Conservation (phyloP, 2,113 vertebrate genomes). For the Trematomus loennbergii region DNA sequence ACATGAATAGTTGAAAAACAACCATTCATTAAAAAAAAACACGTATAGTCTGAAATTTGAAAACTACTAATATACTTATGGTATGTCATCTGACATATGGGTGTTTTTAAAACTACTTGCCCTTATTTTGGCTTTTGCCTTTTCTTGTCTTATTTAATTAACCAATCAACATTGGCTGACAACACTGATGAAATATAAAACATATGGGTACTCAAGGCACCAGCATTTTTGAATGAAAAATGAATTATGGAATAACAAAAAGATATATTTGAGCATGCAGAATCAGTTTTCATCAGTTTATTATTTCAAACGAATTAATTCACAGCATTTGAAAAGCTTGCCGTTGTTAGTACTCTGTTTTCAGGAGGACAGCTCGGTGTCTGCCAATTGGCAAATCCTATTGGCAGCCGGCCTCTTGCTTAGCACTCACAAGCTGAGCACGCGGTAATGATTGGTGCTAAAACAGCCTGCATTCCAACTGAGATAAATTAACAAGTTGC, state of each 20-base stretch:
- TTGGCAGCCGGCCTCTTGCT: neutral
- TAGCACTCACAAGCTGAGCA: neutral
- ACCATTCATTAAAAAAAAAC: neutral
- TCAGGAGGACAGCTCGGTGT: neutral
- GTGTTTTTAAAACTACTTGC: neutral
- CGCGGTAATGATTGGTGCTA: neutral
- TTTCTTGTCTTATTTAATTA: neutral
- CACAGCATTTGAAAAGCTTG: neutral
- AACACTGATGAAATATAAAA: neutral
- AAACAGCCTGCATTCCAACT: neutral
- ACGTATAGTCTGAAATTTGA: neutral
- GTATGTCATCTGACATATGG: too few relatives aligned
- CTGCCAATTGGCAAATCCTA: neutral
- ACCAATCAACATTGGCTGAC: neutral
- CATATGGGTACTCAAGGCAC: neutral
- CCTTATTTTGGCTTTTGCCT: neutral
- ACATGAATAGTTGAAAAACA: neutral
- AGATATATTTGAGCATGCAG: neutral
- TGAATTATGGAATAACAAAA: neutral
- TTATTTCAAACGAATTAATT: neutral
- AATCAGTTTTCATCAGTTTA: too few relatives aligned
- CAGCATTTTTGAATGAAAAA: neutral
- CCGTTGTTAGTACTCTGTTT: neutral
- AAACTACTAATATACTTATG: too few relatives aligned
- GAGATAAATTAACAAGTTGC: neutral